phyloP scores from a whole-genome alignment of 2,888 invertebrate species.

The Atethmia centrago region DNA sequence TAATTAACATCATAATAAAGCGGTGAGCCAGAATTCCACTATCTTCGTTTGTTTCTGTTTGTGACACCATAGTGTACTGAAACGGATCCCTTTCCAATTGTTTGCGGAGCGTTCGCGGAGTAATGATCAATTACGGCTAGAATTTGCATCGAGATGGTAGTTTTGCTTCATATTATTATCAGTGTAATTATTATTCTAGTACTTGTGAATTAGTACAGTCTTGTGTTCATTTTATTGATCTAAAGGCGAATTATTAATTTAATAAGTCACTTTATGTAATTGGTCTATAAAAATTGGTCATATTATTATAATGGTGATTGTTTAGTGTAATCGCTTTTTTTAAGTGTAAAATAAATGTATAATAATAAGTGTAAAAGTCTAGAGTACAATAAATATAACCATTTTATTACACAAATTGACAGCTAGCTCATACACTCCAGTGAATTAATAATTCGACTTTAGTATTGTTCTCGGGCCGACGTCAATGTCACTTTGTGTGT shows the following conservation, averaged over 20 bases:
- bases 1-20: slow-evolving; percentile 18
- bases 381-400: too few species aligned
- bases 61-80: slow-evolving; percentile 44
- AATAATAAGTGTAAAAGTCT: too few species aligned
- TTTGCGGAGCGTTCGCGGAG: slow-evolving; percentile 66
- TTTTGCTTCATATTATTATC: slow-evolving; percentile 57
- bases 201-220: slow-evolving; percentile 6
- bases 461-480: background rate
- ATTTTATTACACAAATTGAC: too few species aligned
- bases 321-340: too few species aligned
- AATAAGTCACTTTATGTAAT: too few species aligned
- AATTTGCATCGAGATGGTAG: slow-evolving; percentile 68
- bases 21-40: slow-evolving; percentile 3
- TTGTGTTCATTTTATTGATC: slow-evolving; percentile 4
- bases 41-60: slow-evolving; percentile 46
- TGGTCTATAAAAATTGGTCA: too few species aligned
- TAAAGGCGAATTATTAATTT: too few species aligned
- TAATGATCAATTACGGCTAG: slow-evolving; percentile 78
- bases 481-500: background rate
- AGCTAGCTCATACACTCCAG: too few species aligned
- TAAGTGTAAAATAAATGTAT: too few species aligned
- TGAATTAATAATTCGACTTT: too few species aligned
- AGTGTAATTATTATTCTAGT: slow-evolving; percentile 12
- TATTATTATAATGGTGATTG: too few species aligned
- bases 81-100: slow-evolving; percentile 69